Percentiles rank a stretch among this genome's conserved stretches.
These are phyloP conservation scores for Australoheros facetus DNA, from an alignment of 2,797 vertebrate genomes.

Conservation along the genomic window DNA sequence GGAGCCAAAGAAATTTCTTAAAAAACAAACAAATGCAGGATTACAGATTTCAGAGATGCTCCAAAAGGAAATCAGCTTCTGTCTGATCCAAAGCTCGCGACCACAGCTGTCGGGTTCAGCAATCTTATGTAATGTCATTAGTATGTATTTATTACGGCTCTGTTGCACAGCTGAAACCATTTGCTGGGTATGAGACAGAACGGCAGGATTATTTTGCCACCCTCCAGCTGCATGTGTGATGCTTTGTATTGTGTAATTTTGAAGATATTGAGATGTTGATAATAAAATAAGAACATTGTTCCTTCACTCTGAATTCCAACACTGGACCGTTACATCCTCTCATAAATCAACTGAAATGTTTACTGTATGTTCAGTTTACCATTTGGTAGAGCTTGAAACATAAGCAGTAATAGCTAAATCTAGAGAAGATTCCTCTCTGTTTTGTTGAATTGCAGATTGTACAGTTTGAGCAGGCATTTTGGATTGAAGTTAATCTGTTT, in stretches of 20 bases:
- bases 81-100: constrained; percentile 51
- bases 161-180: constrained; percentile 57
- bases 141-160: constrained; percentile 68
- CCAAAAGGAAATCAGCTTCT: constrained; percentile 45
- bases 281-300: neutral
- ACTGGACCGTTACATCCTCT: neutral
- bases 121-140: constrained; percentile 74
- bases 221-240: neutral
- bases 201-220: constrained; percentile 1
- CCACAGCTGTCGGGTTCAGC: constrained; percentile 63
- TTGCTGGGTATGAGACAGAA: constrained; percentile 30
- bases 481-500: neutral
- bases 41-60: constrained; percentile 39
- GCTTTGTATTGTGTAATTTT: neutral
- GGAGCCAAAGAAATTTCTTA: constrained; percentile 54
- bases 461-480: neutral
- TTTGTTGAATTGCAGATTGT: neutral
- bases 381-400: too few species aligned
- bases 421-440: neutral
- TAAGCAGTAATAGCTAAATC: neutral
- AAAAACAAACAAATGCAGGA: constrained; percentile 27
- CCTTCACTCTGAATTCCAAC: neutral
- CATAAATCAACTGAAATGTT: neutral
- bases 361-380: neutral
- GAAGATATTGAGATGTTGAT: neutral